A percentile compares a stretch with the other conserved stretches of the same genome.
phyloP scores from a whole-genome alignment of 2,888 invertebrate species.

The Thalpophila matura region DNA sequence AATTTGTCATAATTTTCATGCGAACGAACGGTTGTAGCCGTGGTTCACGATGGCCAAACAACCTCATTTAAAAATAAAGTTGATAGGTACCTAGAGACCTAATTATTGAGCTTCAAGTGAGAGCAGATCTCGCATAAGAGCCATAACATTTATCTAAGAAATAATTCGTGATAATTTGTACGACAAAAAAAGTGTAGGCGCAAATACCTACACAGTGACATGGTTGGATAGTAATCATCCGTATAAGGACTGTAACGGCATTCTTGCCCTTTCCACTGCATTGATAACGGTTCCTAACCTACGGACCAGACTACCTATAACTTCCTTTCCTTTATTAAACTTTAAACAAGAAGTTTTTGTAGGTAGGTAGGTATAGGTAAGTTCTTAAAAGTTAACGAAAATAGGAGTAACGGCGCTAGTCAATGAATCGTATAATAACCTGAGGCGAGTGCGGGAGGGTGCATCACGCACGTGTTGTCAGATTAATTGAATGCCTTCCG shows the following conservation, averaged over 20 bases:
- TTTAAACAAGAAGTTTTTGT: slow-evolving; percentile 4
- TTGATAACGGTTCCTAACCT: slow-evolving; percentile 47
- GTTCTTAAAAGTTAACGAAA: slow-evolving; percentile 40
- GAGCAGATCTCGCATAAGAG: too few relatives aligned
- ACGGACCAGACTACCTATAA: slow-evolving; percentile 18
- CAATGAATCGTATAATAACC: slow-evolving; percentile 81
- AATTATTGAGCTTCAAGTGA: too few relatives aligned
- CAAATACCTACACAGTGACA: background rate
- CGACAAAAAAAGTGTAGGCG: background rate
- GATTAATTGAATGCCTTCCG: slow-evolving; percentile 85
- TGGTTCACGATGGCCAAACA: too few relatives aligned
- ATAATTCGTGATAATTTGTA: background rate
- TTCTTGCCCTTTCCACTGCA: slow-evolving; percentile 51
- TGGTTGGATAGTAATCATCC: background rate
- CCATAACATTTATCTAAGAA: too few relatives aligned
- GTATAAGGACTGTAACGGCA: slow-evolving; percentile 37
- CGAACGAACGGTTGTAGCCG: too few relatives aligned
- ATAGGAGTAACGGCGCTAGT: slow-evolving; percentile 61
- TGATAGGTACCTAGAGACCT: too few relatives aligned
- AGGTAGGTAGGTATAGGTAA: background rate
- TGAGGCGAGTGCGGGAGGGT: slow-evolving; percentile 73
- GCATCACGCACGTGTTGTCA: slow-evolving; percentile 87
- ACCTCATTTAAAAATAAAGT: too few relatives aligned
- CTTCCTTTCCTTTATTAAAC: slow-evolving; percentile 46
- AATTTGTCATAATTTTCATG: too few relatives aligned